Evolutionary conservation across 2,797 vertebrate genomes (phyloP).

Genomic region (Chelmon rostratus): DNA sequence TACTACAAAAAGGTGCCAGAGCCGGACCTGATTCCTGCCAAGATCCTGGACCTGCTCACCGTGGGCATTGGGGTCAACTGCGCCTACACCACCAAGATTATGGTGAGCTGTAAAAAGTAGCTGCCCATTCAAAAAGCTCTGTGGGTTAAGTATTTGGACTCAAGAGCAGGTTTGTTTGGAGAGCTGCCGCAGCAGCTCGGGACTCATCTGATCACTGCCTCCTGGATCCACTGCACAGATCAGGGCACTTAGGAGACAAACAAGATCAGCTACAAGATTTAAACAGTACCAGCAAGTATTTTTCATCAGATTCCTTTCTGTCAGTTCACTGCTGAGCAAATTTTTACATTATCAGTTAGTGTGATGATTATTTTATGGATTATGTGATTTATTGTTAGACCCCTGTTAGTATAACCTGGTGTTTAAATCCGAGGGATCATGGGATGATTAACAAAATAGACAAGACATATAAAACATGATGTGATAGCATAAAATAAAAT

Average conservation of each 20-base stretch:
- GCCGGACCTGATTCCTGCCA: constrained; percentile 87
- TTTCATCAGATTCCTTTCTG: not conserved
- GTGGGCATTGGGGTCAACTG: constrained; percentile 95
- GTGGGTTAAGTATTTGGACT: constrained; percentile 43
- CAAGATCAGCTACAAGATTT: not conserved
- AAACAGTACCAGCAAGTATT: not conserved
- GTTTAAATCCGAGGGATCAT: not conserved
- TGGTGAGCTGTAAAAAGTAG: constrained; percentile 87
- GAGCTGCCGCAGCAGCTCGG: constrained; percentile 42
- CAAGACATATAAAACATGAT: not conserved
- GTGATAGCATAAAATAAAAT: no score
- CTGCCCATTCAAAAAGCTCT: constrained; percentile 52
- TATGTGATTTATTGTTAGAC: not conserved
- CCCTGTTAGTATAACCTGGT: not conserved
- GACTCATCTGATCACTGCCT: constrained; percentile 47
- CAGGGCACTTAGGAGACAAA: constrained; percentile 12
- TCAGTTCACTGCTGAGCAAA: not conserved
- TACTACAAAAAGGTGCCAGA: constrained; percentile 93
- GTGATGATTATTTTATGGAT: not conserved
- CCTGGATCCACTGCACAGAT: constrained; percentile 14
- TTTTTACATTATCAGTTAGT: not conserved
- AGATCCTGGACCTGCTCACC: constrained; percentile 90
- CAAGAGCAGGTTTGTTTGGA: constrained; percentile 39
- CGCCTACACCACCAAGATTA: constrained; percentile 96
- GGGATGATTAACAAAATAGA: not conserved